Base-by-base conservation (phyloP, 2,888 invertebrate species). In the Resseliella maxima region DNA sequence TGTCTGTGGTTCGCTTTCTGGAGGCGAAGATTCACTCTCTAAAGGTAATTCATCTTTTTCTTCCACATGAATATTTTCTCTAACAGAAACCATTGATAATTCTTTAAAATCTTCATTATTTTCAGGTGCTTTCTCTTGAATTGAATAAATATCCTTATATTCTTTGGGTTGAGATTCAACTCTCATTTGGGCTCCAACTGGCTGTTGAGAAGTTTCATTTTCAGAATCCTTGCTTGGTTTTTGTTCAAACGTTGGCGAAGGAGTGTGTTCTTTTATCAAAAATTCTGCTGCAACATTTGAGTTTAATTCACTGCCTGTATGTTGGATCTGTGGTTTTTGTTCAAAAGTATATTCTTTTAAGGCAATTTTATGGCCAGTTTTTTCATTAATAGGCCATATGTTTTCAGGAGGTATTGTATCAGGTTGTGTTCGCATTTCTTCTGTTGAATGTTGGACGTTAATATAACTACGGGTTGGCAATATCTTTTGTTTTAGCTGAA, bases 331-430 rank as follows among this genome's bases (percentile, higher is more conserved):
- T n/a, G 86, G 86, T 36, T 85, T 36, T 38, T 87, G 87, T 85
- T 90, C 90, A 87, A 89, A 91, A 59, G 89, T 88, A 86, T 91
- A 91, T 12, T 88, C 88, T 12, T 89, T 89, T 46, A 91, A 88
- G 10, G 89, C 88, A 12, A 91, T 86, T 1, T 89, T 87, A 87
- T 90, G 89, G 10, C 91, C 91, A 21, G 90, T 90, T 86, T 89
- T 89, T 5, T 89, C 89, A 87, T 89, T 90, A 0, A 89, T 88
- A 31, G 91, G 91, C 90, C 91, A 90, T 87, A 91, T 89, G 86
- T 88, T 88, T 85, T 87, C 12, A 10, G 36, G n/a, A 3, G 38
- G 41, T 21, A 86, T 5, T 8, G 59, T 36, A 50, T 87, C 85
- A 83, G 86, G 59, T 87, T 87, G 85, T 35, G 45, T 31, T 72